Percentiles rank a stretch among this genome's conserved stretches.
phyloP scores from a whole-genome alignment of 2,113 vertebrate genomes.

The Plestiodon gilberti region DNA sequence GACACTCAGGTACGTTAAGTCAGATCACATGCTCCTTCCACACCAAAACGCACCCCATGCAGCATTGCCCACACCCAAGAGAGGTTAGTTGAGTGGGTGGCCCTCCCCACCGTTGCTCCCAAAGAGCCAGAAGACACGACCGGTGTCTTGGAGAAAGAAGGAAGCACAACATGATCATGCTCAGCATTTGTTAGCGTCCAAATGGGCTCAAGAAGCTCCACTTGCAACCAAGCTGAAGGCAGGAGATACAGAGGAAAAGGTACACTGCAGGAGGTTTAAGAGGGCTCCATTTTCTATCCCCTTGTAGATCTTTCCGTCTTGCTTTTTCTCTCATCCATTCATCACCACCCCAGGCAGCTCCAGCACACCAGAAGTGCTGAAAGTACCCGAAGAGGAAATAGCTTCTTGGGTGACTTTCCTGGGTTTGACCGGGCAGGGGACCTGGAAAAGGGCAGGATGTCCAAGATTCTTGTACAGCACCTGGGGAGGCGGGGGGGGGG shows the following conservation, averaged over 20 bases:
- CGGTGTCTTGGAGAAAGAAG: background rate
- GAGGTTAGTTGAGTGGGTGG: constrained; percentile 51
- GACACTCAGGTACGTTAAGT: constrained; percentile 89
- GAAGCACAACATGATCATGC: background rate
- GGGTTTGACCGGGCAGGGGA: background rate
- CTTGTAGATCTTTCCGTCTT: background rate
- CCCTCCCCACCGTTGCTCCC: background rate
- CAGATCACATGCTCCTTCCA: constrained; percentile 82
- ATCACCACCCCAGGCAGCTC: background rate
- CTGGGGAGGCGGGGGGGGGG: background rate
- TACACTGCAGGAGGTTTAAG: constrained; percentile 14
- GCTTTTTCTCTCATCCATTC: too few species aligned
- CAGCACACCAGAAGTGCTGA: background rate
- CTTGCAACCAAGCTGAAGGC: background rate
- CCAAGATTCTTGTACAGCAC: too few species aligned
- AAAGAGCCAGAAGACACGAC: background rate
- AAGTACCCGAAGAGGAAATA: background rate
- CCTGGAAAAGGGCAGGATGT: too few species aligned
- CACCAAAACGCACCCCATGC: constrained; percentile 73
- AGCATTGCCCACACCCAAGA: constrained; percentile 64
- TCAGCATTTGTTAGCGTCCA: constrained; percentile 19
- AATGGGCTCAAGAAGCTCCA: constrained; percentile 8
- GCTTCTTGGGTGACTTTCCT: background rate
- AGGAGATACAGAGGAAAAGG: constrained; percentile 39
- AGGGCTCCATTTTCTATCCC: background rate